Percentiles rank a stretch among this genome's conserved stretches.
Conservation (phyloP, 2,113 vertebrate genomes). For the Cichladusa arquata region DNA sequence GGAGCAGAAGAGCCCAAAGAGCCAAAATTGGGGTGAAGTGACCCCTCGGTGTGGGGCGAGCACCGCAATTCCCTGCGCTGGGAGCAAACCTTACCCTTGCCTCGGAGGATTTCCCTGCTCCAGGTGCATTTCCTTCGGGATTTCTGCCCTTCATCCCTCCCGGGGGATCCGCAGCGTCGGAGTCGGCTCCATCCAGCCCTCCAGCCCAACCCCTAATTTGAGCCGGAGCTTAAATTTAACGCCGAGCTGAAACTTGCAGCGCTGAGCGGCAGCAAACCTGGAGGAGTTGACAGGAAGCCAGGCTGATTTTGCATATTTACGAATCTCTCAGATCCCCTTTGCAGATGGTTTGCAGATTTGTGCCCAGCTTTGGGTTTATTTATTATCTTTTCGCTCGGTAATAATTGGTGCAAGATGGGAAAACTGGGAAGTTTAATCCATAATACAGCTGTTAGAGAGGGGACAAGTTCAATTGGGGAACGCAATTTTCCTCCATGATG, state of each 20-base stretch:
- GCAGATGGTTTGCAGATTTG: neutral
- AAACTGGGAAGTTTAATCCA: neutral
- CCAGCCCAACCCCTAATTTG: neutral
- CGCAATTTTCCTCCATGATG: neutral
- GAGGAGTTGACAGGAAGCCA: neutral
- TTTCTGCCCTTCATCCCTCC: neutral
- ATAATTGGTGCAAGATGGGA: neutral
- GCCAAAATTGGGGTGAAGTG: rapidly evolving
- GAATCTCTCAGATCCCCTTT: neutral
- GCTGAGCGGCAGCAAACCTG: neutral
- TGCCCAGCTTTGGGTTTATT: neutral
- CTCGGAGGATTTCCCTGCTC: neutral
- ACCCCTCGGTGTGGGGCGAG: rapidly evolving
- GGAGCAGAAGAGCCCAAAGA: neutral
- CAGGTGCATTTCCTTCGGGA: neutral
- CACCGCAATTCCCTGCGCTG: rapidly evolving
- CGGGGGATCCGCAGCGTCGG: neutral
- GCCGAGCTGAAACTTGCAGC: neutral
- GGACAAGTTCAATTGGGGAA: neutral
- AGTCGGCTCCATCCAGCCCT: neutral
- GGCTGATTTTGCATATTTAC: neutral
- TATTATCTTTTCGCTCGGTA: neutral
- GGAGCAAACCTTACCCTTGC: neutral
- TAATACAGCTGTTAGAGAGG: neutral
- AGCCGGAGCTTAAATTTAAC: neutral